Conservation (phyloP, 2,113 vertebrate species). For the Balaeniceps rex region DNA sequence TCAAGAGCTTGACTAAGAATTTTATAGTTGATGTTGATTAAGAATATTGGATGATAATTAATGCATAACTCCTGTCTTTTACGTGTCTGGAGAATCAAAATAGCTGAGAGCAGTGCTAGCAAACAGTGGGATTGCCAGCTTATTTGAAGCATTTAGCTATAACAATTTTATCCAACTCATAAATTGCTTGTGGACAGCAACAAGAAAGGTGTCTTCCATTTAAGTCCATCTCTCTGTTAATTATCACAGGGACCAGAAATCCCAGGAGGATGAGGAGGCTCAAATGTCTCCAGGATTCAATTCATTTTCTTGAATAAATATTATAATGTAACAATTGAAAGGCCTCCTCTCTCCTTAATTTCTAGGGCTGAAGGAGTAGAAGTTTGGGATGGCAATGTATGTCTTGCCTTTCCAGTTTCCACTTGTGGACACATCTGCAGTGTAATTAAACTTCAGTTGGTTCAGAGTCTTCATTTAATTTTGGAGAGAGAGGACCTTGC, state of each 20-base stretch:
- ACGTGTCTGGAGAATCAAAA: conserved; percentile 37
- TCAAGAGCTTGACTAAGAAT: conserved; percentile 35
- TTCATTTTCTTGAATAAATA: not conserved
- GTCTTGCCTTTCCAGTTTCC: not conserved
- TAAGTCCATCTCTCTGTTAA: not conserved
- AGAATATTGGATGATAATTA: conserved; percentile 41
- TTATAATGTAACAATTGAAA: not conserved
- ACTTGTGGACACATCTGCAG: not conserved
- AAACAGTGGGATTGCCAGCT: not conserved
- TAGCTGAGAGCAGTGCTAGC: not conserved
- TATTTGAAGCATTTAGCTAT: not conserved
- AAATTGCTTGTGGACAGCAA: not conserved
- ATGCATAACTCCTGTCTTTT: conserved; percentile 28
- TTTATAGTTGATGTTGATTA: conserved; percentile 50
- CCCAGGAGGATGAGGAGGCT: not conserved
- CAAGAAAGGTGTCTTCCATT: not conserved
- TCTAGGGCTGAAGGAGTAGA: not conserved
- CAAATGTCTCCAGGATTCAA: not conserved
- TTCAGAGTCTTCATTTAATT: not conserved
- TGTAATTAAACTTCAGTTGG: not conserved
- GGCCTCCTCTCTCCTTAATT: not conserved
- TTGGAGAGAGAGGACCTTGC: not conserved
- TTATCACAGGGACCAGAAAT: not conserved
- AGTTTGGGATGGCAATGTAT: not conserved
- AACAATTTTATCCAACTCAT: not conserved